Base-by-base conservation (phyloP, 2,797 vertebrate genomes). In the Gymnopithys bicolor region DNA sequence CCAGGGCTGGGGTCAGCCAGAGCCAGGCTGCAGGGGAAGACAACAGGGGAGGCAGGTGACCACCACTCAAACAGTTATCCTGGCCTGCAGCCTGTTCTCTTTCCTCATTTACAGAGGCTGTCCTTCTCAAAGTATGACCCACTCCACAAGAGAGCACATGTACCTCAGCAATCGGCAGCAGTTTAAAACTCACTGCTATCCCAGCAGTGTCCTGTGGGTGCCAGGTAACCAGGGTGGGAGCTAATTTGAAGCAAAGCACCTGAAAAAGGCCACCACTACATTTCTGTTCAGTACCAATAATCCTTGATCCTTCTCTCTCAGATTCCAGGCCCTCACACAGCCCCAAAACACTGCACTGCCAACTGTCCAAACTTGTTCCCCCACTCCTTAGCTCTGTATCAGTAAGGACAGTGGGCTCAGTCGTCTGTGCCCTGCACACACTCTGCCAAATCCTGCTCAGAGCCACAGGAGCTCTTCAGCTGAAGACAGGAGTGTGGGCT, bases 101-200 rank as follows among this genome's bases (percentile, higher is more conserved):
- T 15, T 68, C 25, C 43, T 62, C 30, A 24, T 32, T 66, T 22
- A 28, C 9, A 62, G 55, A 73, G 11, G 6, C 0, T 37, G 21
- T 43, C 13, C 46, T 80, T 49, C 51, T 64, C 51, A 33, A 33
- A 46, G 39, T 0, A 35, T 0, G 0, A 28, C 5, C 39, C 8
- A 1, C 27, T 55, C 35, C 43, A n/a, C 49, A 67, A 21, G 24
- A 46, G 2, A 78, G 33, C 43, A 46, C 11, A 0, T 0, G 11
- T 28, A 37, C 30, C 19, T 56, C 76, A 56, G 28, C 43, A 21
- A n/a, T 12, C 43, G 76, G 76, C 37, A 67, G 8, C 13, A 22
- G 7, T 33, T 76, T 45, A 22, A 56, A 66, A 58, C 2, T 33
- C 49, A 18, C 56, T 8, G 15, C 55, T 27, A 1, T 5, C 30